A percentile compares a stretch with the other conserved stretches of the same genome.
phyloP scores from a whole-genome alignment of 1,140 invertebrate species.

The Pissodes strobi region DNA sequence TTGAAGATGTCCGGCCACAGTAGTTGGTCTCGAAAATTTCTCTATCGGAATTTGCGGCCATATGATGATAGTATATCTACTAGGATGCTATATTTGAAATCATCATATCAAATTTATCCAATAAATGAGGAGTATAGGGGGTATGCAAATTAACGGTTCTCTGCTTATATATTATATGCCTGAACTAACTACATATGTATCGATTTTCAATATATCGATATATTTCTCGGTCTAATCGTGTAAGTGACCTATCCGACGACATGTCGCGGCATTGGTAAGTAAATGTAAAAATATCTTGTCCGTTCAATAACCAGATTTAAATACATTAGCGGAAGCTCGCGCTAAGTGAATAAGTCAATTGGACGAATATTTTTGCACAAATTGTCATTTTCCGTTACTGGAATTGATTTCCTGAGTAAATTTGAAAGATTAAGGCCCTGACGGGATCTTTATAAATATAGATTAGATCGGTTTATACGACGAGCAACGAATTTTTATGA shows the following conservation, averaged over 20 bases:
- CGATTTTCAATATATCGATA: too few species aligned
- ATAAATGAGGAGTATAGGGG: too few species aligned
- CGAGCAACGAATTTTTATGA: neutral
- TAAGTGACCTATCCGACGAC: neutral
- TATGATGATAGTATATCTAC: too few species aligned
- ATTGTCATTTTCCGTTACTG: conserved; percentile 10
- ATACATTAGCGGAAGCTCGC: conserved; percentile 11
- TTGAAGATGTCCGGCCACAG: too few species aligned
- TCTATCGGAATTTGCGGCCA: too few species aligned
- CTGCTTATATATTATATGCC: too few species aligned
- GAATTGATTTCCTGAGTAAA: conserved; percentile 15
- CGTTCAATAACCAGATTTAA: conserved; percentile 14
- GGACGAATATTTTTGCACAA: conserved; percentile 6
- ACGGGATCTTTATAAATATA: neutral
- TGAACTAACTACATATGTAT: too few species aligned
- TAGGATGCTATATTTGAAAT: too few species aligned
- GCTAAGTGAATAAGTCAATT: conserved; percentile 15
- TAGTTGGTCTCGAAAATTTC: too few species aligned
- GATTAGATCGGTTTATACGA: neutral
- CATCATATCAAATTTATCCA: too few species aligned
- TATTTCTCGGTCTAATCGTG: too few species aligned
- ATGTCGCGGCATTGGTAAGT: neutral
- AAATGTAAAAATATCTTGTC: conserved; percentile 5
- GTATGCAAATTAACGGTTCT: too few species aligned
- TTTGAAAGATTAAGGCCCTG: conserved; percentile 7